These are phyloP conservation scores for Tragelaphus buxtoni DNA, from an alignment of 2,113 vertebrate genomes.

Conservation along the genomic window DNA sequence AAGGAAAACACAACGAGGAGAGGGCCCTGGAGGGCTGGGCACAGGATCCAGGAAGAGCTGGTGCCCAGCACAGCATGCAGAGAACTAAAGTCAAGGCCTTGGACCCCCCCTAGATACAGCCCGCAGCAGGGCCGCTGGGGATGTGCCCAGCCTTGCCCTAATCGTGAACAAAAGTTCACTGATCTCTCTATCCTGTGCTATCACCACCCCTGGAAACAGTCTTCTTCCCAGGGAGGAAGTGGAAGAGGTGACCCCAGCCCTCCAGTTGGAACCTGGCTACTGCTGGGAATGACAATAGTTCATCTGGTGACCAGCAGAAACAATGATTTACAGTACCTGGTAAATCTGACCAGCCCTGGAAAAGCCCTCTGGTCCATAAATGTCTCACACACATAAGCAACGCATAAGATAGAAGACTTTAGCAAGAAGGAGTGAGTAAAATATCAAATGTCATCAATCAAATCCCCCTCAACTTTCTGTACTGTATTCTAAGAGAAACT, in stretches of 20 bases:
- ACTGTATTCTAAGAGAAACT: background rate
- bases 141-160: background rate
- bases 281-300: background rate
- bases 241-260: background rate
- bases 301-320: background rate
- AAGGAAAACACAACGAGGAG: background rate
- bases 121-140: too few relatives aligned
- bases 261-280: background rate
- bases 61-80: background rate
- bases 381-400: background rate
- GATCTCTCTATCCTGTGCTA: background rate
- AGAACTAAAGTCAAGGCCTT: background rate
- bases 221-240: background rate
- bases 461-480: background rate
- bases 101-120: too few relatives aligned
- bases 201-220: background rate
- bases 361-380: slow-evolving; percentile 16
- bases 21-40: background rate
- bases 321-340: background rate
- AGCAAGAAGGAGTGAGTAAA: background rate
- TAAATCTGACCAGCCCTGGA: background rate
- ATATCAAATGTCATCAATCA: background rate
- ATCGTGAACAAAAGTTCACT: background rate
- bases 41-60: background rate
- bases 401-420: background rate